Conservation (phyloP, 2,888 invertebrate species). For the Nymphalis urticae region DNA sequence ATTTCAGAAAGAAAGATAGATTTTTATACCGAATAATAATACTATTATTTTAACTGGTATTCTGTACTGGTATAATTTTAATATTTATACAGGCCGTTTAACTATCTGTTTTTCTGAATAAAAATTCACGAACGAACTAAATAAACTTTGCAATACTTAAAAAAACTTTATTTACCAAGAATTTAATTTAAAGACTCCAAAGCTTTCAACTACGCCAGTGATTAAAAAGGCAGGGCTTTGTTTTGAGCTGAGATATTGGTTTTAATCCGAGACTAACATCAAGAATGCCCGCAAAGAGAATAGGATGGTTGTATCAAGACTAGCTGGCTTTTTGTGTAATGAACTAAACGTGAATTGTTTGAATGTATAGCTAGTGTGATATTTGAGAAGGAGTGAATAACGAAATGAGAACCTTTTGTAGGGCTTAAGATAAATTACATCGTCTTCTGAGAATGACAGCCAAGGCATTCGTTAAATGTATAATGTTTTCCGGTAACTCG, state of each 20-base stretch:
- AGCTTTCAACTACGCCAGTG: slow-evolving; percentile 14
- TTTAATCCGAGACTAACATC: slow-evolving; percentile 25
- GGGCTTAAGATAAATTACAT: no score
- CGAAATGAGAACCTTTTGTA: no score
- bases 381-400: no score
- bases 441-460: no score
- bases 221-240: slow-evolving; percentile 26
- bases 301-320: slow-evolving; percentile 9
- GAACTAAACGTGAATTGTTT: slow-evolving; percentile 2
- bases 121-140: slow-evolving; percentile 2
- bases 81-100: no score
- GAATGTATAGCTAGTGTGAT: not conserved
- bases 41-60: no score
- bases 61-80: no score
- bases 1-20: no score
- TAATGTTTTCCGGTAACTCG: no score
- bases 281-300: slow-evolving; percentile 27
- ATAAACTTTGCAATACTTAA: slow-evolving; percentile 9
- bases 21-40: no score
- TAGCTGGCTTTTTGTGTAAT: slow-evolving; percentile 7
- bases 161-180: slow-evolving; percentile 8
- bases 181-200: slow-evolving; percentile 23
- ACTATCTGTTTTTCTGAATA: no score
- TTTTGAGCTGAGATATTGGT: slow-evolving; percentile 26
- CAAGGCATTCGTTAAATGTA: no score